These are phyloP conservation scores for Triplophysa tibetana DNA, from an alignment of 2,113 vertebrate species.

Conservation along the genomic window DNA sequence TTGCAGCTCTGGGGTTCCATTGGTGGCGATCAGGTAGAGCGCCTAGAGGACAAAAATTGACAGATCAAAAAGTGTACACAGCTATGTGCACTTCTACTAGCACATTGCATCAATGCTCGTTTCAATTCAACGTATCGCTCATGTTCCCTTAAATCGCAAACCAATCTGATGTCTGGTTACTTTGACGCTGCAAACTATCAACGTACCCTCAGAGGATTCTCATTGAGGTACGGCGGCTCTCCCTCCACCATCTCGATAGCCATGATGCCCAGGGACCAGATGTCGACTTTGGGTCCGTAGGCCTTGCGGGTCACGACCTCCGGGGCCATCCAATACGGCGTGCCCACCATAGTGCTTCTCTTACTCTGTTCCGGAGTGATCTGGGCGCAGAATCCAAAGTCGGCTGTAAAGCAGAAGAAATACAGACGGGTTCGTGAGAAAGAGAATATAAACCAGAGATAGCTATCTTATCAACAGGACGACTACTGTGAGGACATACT, in stretches of 20 bases:
- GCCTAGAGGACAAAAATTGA: slow-evolving; percentile 72
- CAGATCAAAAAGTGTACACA: neutral
- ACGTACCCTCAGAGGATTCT: slow-evolving; percentile 95
- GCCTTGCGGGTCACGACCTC: slow-evolving; percentile 98
- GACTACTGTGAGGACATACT: slow-evolving; percentile 78
- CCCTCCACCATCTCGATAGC: slow-evolving; percentile 99
- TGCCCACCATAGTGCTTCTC: slow-evolving; percentile 98
- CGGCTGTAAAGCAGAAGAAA: slow-evolving; percentile 73
- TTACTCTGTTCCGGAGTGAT: slow-evolving; percentile 99
- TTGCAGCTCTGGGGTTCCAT: slow-evolving; percentile 96
- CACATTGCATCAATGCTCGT: no score
- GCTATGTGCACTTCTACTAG: no score
- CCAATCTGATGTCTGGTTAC: neutral
- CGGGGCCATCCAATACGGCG: slow-evolving; percentile 99
- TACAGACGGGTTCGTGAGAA: neutral
- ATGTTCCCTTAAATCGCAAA: neutral
- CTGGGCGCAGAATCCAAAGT: slow-evolving; percentile 98
- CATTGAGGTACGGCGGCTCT: slow-evolving; percentile 97
- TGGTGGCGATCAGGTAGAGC: slow-evolving; percentile 97
- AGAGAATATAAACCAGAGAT: neutral
- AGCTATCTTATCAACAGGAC: no score
- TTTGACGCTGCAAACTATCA: neutral
- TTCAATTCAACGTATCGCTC: no score
- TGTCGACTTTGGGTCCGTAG: slow-evolving; percentile 97
- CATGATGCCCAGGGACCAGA: slow-evolving; percentile 99